Conservation (phyloP, 2,113 vertebrate species). For the Pseudolaguvia tuberculata region DNA sequence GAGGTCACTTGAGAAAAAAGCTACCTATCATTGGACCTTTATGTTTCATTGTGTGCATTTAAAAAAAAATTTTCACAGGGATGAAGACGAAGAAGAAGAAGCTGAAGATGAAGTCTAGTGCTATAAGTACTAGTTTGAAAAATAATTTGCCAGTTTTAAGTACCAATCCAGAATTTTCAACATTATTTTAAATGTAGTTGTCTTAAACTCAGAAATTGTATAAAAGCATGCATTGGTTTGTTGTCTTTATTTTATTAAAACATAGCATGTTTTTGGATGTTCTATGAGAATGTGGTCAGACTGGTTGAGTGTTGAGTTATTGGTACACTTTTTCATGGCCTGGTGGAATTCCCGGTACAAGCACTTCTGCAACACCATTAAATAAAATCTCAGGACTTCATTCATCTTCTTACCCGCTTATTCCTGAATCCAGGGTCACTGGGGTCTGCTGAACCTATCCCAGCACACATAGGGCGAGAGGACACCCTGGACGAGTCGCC, state of each 20-base stretch:
- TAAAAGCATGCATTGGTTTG: background rate
- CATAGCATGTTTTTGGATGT: constrained; percentile 1
- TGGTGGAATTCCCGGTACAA: constrained; percentile 22
- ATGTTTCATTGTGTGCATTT: background rate
- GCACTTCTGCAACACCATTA: background rate
- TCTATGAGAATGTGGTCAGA: constrained; percentile 27
- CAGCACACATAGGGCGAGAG: too few species aligned
- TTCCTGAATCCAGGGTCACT: too few species aligned
- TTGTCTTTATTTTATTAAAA: background rate
- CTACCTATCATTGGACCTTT: background rate
- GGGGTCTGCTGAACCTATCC: too few species aligned
- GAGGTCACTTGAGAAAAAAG: background rate
- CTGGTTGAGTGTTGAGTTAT: constrained; percentile 27
- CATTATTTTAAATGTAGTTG: background rate
- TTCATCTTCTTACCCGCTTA: too few species aligned
- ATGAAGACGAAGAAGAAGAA: background rate
- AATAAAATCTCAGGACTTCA: background rate
- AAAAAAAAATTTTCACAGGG: too few species aligned
- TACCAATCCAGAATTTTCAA: background rate
- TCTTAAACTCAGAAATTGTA: background rate
- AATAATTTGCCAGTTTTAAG: background rate
- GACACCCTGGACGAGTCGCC: too few species aligned
- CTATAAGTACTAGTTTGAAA: background rate
- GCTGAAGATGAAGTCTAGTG: background rate
- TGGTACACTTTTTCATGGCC: constrained; percentile 14